These are phyloP conservation scores for Hemaris fuciformis DNA, from an alignment of 2,888 invertebrate species.

Conservation along the genomic window DNA sequence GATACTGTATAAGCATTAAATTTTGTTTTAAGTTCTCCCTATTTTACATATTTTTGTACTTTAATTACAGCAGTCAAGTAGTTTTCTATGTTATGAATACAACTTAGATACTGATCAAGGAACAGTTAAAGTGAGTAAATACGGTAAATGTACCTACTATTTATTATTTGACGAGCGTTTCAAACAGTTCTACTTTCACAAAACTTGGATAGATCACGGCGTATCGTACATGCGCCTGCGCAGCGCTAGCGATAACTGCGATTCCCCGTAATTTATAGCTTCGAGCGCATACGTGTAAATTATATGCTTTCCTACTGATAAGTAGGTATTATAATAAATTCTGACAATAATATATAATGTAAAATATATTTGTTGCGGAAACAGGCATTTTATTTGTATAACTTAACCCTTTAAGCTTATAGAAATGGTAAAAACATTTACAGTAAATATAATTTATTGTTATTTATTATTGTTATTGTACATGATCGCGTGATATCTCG, in stretches of 20 bases:
- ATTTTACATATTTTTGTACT: not conserved
- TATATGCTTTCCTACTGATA: not conserved
- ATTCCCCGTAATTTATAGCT: not conserved
- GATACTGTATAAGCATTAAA: not conserved
- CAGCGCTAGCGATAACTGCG: not conserved
- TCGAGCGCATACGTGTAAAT: not conserved
- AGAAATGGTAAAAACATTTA: too few species aligned
- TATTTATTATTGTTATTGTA: too few species aligned
- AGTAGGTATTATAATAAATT: not conserved
- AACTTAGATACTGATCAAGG: too few species aligned
- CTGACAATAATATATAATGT: not conserved
- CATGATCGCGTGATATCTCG: too few species aligned
- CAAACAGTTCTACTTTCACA: conserved; percentile 6
- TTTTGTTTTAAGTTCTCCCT: not conserved
- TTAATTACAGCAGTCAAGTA: not conserved
- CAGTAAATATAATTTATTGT: too few species aligned
- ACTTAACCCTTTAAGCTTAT: too few species aligned
- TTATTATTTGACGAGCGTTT: not conserved
- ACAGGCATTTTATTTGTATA: too few species aligned
- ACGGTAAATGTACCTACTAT: not conserved
- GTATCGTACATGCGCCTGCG: conserved; percentile 11
- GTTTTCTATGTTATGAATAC: too few species aligned
- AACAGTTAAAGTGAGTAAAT: not conserved
- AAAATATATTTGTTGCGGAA: too few species aligned
- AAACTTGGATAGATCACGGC: not conserved